Conservation (phyloP, 2,797 vertebrate genomes). For the Odontamblyopus lacepedii region DNA sequence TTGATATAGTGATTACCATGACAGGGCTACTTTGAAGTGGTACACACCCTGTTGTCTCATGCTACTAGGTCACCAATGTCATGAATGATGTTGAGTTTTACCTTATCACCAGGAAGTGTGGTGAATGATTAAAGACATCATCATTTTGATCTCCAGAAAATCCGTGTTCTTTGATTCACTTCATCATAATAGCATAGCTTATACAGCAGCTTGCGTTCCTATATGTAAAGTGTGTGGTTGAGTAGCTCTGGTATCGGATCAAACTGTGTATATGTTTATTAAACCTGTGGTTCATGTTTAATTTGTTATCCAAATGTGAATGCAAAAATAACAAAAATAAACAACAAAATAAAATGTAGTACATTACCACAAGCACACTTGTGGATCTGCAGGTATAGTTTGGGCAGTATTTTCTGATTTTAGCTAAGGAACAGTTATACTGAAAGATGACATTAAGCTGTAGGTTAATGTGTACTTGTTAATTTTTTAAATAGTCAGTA, state of each 20-base stretch:
- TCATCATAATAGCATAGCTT: no score
- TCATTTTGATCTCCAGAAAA: no score
- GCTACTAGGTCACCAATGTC: slow-evolving; percentile 25
- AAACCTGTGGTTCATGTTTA: no score
- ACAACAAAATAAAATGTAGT: no score
- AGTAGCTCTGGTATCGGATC: not conserved
- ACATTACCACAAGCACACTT: no score
- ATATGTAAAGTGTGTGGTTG: not conserved
- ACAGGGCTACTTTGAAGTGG: not conserved
- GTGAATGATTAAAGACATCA: not conserved
- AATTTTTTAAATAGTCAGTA: not conserved
- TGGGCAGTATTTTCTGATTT: not conserved
- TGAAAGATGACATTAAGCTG: not conserved
- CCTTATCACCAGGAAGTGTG: slow-evolving; percentile 32
- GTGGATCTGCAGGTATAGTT: not conserved
- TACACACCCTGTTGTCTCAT: slow-evolving; percentile 48
- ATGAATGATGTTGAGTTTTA: slow-evolving; percentile 27
- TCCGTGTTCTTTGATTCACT: no score
- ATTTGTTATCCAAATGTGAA: no score
- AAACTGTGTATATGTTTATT: not conserved
- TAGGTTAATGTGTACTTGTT: not conserved
- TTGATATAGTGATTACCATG: no score
- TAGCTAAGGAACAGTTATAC: not conserved
- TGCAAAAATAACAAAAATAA: no score
- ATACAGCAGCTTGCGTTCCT: not conserved